A percentile compares a stretch with the other conserved stretches of the same genome.
Conservation (phyloP, 2,888 invertebrate genomes). For the Pseudococcus viburni region DNA sequence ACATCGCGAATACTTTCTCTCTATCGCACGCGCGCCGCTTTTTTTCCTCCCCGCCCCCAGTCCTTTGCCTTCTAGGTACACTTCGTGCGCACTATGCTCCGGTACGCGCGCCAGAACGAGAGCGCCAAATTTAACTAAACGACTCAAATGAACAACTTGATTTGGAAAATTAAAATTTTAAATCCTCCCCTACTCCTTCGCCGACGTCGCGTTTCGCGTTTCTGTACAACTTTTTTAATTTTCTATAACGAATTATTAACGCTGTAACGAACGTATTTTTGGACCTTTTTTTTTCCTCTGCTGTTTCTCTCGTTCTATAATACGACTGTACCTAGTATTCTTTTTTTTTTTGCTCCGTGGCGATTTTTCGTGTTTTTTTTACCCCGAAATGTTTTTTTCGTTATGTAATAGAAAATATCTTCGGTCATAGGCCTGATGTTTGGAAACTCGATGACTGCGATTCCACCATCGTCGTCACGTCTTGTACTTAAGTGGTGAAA, state of each 20-base stretch:
- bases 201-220: background rate
- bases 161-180: constrained; percentile 54
- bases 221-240: constrained; percentile 31
- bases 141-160: constrained; percentile 50
- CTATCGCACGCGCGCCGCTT: constrained; percentile 14
- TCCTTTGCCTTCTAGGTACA: background rate
- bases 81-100: background rate
- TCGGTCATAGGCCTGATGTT: background rate
- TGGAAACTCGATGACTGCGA: background rate
- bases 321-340: background rate
- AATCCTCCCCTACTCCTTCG: background rate
- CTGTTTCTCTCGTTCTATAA: background rate
- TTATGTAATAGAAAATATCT: background rate
- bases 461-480: no score
- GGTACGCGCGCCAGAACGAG: background rate
- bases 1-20: background rate
- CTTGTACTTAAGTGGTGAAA: no score
- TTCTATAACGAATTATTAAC: constrained; percentile 50
- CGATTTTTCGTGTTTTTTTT: no score
- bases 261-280: constrained; percentile 52
- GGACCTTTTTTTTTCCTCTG: background rate
- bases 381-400: background rate
- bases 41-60: background rate
- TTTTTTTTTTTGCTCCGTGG: background rate
- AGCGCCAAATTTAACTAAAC: constrained; percentile 47